Conservation (phyloP, 2,113 vertebrate species). For the Mesocricetus auratus region DNA sequence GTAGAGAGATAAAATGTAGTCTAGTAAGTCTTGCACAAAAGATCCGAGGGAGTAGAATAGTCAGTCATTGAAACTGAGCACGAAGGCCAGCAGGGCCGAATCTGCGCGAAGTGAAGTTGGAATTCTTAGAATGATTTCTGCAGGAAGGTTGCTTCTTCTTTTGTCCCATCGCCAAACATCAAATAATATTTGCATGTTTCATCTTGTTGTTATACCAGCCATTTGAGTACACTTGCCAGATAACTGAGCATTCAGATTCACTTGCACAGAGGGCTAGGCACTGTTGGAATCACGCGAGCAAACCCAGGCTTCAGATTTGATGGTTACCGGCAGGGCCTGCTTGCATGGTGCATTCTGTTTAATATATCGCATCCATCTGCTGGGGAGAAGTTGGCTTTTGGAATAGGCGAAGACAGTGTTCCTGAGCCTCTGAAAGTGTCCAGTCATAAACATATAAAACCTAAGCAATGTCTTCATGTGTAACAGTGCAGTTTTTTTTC, state of each 20-base stretch:
- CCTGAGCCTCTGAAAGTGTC: not conserved
- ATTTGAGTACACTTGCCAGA: slow-evolving; percentile 25
- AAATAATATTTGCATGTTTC: slow-evolving; percentile 43
- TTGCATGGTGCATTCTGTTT: not conserved
- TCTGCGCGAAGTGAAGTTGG: not conserved
- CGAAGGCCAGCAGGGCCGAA: not conserved
- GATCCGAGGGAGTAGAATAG: not conserved
- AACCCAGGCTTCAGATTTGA: slow-evolving; percentile 14
- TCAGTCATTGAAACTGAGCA: not conserved
- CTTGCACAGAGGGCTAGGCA: not conserved
- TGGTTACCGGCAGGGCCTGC: not conserved
- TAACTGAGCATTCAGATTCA: slow-evolving; percentile 15
- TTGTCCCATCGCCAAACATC: not conserved
- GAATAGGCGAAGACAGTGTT: slow-evolving; percentile 17
- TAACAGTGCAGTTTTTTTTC: not conserved
- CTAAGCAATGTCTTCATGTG: not conserved
- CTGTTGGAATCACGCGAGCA: slow-evolving; percentile 14
- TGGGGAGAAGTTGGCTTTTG: not conserved
- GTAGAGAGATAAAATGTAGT: not conserved
- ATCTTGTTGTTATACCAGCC: slow-evolving; percentile 6
- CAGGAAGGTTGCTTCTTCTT: not conserved
- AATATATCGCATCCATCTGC: slow-evolving; percentile 30
- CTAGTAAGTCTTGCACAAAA: not conserved
- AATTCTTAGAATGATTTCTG: slow-evolving; percentile 23
- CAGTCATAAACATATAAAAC: not conserved